A percentile compares a stretch with the other conserved stretches of the same genome.
phyloP scores from a whole-genome alignment of 2,888 invertebrate genomes.

The Alentia gelatinosa region DNA sequence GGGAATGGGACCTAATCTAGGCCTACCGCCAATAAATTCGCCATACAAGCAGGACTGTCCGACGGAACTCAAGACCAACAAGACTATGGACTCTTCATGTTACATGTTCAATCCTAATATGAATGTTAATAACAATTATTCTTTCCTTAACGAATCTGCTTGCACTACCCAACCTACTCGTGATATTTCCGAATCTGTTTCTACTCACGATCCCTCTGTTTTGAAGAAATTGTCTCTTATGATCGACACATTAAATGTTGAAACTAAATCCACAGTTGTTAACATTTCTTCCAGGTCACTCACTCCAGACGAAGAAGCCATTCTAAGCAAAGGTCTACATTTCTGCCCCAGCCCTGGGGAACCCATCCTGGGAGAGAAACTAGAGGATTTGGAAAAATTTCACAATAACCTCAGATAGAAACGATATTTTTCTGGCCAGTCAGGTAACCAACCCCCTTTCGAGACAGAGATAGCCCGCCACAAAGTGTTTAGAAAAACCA shows the following conservation, averaged over 20 bases:
- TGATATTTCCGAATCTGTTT: no score
- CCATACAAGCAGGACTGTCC: neutral
- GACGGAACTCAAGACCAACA: no score
- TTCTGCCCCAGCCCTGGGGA: neutral
- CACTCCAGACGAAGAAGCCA: neutral
- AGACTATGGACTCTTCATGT: neutral
- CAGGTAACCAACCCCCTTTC: neutral
- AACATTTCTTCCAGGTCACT: neutral
- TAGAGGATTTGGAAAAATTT: neutral
- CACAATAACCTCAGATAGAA: neutral
- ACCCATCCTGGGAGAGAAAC: neutral
- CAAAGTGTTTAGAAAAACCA: neutral
- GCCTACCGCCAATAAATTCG: neutral
- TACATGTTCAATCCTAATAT: neutral
- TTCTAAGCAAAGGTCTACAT: neutral
- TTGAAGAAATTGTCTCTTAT: neutral
- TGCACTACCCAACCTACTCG: no score
- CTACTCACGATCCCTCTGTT: neutral
- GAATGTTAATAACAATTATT: neutral
- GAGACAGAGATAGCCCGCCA: neutral
- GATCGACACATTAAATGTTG: neutral
- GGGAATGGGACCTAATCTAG: neutral
- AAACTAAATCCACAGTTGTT: neutral
- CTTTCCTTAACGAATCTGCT: no score
- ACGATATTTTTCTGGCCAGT: neutral